phyloP scores from a whole-genome alignment of 1,140 invertebrate species.

The Caenorhabditis tropicalis region DNA sequence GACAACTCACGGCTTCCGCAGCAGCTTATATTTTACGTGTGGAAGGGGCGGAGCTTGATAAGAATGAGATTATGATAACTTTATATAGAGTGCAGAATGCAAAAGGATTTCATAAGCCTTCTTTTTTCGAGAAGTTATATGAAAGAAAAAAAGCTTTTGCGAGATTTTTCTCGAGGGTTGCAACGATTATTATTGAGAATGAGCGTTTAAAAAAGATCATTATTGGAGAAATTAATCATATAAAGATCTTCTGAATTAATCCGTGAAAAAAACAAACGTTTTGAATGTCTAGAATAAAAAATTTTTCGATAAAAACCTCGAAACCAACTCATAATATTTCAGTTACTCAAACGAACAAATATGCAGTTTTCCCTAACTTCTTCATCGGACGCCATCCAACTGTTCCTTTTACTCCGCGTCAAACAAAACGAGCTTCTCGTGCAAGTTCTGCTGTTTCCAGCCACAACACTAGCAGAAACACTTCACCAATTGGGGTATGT shows the following conservation, averaged over 20 bases:
- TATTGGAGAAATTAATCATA: too few relatives aligned
- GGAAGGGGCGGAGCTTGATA: not conserved
- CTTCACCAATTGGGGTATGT: conserved; percentile 18
- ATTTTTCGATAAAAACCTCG: not conserved
- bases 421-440: conserved; percentile 5
- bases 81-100: not conserved
- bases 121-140: too few relatives aligned
- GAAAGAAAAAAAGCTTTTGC: too few relatives aligned
- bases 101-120: not conserved
- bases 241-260: too few relatives aligned
- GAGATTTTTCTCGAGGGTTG: too few relatives aligned
- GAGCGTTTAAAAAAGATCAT: too few relatives aligned
- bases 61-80: not conserved
- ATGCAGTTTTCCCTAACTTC: not conserved
- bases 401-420: conserved; percentile 22
- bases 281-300: too few relatives aligned
- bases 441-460: conserved; percentile 20
- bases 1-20: not conserved
- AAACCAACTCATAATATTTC: too few relatives aligned
- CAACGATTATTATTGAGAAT: too few relatives aligned
- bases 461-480: not conserved
- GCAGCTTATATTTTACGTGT: not conserved
- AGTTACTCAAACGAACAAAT: conserved; percentile 6
- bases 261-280: too few relatives aligned
- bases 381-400: conserved; percentile 30